Evolutionary conservation across 2,888 invertebrate species (phyloP).

Genomic region (Mesoligia furuncula): DNA sequence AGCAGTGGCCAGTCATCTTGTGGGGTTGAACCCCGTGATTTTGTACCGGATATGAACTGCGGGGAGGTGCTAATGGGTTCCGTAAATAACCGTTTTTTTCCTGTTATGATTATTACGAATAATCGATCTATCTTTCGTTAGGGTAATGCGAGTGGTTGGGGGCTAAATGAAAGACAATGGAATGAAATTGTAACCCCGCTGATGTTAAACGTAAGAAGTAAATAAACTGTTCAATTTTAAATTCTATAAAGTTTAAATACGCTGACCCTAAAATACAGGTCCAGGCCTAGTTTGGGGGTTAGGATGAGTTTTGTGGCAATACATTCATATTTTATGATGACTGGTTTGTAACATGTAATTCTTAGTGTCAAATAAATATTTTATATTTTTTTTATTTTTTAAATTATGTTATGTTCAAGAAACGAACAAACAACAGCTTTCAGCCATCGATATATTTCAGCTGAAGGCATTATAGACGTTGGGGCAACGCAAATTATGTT

Average conservation of each 20-base stretch:
- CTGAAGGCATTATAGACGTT: neutral
- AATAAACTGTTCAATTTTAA: neutral
- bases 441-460: no score
- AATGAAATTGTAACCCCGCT: conserved; percentile 29
- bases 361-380: no score
- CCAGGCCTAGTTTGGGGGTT: no score
- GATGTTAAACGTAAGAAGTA: neutral
- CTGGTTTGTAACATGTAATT: no score
- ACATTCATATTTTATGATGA: no score
- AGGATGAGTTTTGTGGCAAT: no score
- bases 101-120: conserved; percentile 71
- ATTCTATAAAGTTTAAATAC: no score
- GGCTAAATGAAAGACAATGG: conserved; percentile 62
- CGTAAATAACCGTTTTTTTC: conserved; percentile 76
- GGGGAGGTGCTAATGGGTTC: conserved; percentile 84
- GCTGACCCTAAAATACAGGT: no score
- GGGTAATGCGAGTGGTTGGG: conserved; percentile 64
- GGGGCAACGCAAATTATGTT: neutral
- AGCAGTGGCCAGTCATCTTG: conserved; percentile 76
- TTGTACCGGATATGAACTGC: conserved; percentile 84
- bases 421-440: neutral
- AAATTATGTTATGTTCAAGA: neutral
- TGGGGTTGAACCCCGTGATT: conserved; percentile 81
- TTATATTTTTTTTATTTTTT: no score
- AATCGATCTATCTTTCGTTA: conserved; percentile 72